Evolutionary conservation across 2,888 invertebrate genomes (phyloP).

Genomic region (Saturnia pavonia): DNA sequence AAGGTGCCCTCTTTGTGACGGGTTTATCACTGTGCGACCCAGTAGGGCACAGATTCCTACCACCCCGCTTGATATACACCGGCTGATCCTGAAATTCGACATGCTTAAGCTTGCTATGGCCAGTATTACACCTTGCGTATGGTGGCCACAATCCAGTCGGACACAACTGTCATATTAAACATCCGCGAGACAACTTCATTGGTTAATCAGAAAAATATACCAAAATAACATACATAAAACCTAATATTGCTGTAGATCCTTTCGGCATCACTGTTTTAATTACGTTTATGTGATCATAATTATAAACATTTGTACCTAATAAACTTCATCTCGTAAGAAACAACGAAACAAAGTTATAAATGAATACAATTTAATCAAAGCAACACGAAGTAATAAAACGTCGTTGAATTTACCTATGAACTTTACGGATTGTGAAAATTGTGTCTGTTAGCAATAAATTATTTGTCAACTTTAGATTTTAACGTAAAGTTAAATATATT

Average conservation of each 20-base stretch:
- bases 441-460: slow-evolving; percentile 8
- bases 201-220: neutral
- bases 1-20: no score
- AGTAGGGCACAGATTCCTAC: no score
- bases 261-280: slow-evolving; percentile 6
- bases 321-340: slow-evolving; percentile 8
- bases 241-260: neutral
- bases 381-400: slow-evolving; percentile 18
- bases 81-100: no score
- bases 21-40: no score
- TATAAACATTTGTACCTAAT: slow-evolving; percentile 14
- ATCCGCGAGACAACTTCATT: neutral
- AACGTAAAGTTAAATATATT: neutral
- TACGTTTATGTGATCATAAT: slow-evolving; percentile 8
- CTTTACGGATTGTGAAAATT: slow-evolving; percentile 17
- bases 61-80: no score
- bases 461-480: neutral
- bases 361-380: slow-evolving; percentile 24
- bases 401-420: slow-evolving; percentile 8
- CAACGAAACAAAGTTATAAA: slow-evolving; percentile 19
- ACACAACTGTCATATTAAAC: no score
- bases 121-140: no score
- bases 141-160: no score
- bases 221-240: neutral
- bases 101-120: no score